Evolutionary conservation across 1,140 invertebrate species (phyloP).

Genomic region (Atta colombica): DNA sequence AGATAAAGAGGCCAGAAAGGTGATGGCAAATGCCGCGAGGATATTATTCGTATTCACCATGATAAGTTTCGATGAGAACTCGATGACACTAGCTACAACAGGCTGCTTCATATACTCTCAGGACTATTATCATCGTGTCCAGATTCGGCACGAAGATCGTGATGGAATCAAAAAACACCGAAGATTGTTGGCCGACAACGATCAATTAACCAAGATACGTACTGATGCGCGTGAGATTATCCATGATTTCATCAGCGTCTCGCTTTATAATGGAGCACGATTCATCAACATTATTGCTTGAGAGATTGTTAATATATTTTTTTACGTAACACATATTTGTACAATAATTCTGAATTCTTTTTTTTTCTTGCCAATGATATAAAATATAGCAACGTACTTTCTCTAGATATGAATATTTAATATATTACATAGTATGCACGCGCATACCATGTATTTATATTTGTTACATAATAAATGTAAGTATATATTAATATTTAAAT

Average conservation of each 20-base stretch:
- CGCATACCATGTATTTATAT: neutral
- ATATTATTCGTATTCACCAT: slow-evolving; percentile 54
- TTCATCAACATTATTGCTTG: slow-evolving; percentile 22
- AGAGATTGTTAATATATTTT: slow-evolving; percentile 22
- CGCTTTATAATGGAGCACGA: slow-evolving; percentile 37
- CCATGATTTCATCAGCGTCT: neutral
- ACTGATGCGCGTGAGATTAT: slow-evolving; percentile 46
- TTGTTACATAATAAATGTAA: neutral
- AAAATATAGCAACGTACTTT: slow-evolving; percentile 9
- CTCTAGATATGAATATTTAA: too few species aligned
- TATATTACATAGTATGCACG: neutral
- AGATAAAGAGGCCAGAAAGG: slow-evolving; percentile 19
- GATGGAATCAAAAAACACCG: slow-evolving; percentile 60
- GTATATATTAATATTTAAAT: neutral
- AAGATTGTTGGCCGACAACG: slow-evolving; percentile 36
- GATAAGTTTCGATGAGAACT: slow-evolving; percentile 20
- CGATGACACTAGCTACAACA: neutral
- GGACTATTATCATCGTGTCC: slow-evolving; percentile 24
- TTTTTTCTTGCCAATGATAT: neutral
- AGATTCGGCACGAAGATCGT: slow-evolving; percentile 68
- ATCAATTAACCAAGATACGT: slow-evolving; percentile 16
- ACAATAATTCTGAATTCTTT: slow-evolving; percentile 8
- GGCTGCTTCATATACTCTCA: slow-evolving; percentile 63
- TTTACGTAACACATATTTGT: neutral
- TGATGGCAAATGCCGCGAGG: slow-evolving; percentile 3